Base-by-base conservation (phyloP, 2,797 vertebrate genomes). In the Mus spretus region DNA sequence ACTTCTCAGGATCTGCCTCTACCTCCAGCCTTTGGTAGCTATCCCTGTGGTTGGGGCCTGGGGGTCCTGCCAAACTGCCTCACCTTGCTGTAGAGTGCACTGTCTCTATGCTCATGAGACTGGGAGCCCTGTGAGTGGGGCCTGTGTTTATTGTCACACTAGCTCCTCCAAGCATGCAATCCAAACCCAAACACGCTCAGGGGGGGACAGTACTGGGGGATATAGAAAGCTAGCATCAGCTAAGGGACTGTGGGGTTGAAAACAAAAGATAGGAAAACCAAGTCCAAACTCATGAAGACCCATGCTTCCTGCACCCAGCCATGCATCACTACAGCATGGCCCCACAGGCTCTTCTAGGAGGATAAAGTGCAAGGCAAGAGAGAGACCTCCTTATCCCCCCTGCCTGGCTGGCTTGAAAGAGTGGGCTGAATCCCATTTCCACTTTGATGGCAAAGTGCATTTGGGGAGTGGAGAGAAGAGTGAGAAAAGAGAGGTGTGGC, bases 401-500 rank as follows among this genome's bases (percentile, higher is more conserved):
- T 4, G 34, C 77, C 53, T 75, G 63, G 22, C 67, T 78, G 55
- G 24, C 78, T 65, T 90, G 44, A 57, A 22, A 34, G 59, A 83
- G 57, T 31, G 22, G 24, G 4, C 40, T 14, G 31, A 9, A 22
- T n/a, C 19, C 6, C 12, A 14, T 40, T 7, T 1, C 72, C 6
- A n/a, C 13, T 90, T n/a, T 10, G 15, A 44, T 67, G 31, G 79
- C 67, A 85, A 6, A 17, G 50, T 50, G 24, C 34, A 3, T 67
- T 61, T 79, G 78, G 47, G 89, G 87, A 78, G 78, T 37, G 57
- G 82, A 95, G 53, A 85, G 77, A 95, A 90, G 82, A 94, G 67
- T 67, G 83, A 94, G 82, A 85, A 91, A 78, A 93, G 92, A 90
- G 77, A 97, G 83, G 63, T 8, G 59, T 34, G 55, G 75, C 78